These are phyloP conservation scores for Oligia latruncula DNA, from an alignment of 2,888 invertebrate genomes.

Conservation along the genomic window DNA sequence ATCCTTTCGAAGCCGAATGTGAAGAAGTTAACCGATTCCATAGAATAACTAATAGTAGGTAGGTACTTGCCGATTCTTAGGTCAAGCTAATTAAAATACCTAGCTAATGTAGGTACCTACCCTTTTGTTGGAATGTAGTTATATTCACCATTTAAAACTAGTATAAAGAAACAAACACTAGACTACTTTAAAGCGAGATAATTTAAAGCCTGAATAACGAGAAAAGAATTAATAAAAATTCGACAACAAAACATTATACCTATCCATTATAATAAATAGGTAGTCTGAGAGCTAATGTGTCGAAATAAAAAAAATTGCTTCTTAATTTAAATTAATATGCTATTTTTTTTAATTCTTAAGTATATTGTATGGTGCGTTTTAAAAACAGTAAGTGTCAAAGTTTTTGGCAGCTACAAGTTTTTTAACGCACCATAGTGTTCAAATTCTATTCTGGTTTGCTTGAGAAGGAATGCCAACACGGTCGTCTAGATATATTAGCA, in stretches of 20 bases:
- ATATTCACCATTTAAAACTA: neutral
- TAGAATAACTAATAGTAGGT: too few species aligned
- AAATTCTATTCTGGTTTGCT: neutral
- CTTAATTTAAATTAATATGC: neutral
- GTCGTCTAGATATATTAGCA: neutral
- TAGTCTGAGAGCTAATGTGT: constrained; percentile 4
- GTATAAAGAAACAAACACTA: too few species aligned
- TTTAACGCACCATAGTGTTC: neutral
- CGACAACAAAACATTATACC: neutral
- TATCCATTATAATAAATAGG: neutral
- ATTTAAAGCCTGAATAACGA: neutral
- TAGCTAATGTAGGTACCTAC: neutral
- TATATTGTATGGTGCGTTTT: neutral
- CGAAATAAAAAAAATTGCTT: neutral
- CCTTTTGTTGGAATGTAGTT: neutral
- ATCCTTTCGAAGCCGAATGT: neutral
- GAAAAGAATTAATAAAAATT: neutral
- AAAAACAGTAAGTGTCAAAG: too few species aligned
- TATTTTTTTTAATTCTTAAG: neutral
- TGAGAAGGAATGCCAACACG: constrained; percentile 4
- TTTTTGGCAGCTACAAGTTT: neutral
- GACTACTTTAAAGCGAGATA: neutral
- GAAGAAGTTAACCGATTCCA: neutral
- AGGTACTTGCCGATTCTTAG: neutral
- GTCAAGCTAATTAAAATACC: neutral